These are phyloP conservation scores for Colius striatus DNA, from an alignment of 2,113 vertebrate genomes.

Conservation along the genomic window DNA sequence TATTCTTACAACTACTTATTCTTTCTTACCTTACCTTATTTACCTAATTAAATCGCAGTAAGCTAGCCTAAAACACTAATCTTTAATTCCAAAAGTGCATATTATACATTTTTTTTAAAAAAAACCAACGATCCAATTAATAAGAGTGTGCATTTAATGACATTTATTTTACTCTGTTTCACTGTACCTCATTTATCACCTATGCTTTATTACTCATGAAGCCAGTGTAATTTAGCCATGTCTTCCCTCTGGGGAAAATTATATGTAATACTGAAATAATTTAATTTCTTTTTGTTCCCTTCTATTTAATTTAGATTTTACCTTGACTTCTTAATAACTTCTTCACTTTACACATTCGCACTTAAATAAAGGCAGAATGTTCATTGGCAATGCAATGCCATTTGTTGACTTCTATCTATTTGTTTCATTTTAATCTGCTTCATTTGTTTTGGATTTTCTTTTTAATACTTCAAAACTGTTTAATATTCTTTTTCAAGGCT, in stretches of 20 bases:
- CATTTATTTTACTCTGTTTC: not conserved
- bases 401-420: not conserved
- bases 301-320: constrained; percentile 13
- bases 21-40: not conserved
- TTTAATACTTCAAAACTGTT: not conserved
- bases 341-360: not conserved
- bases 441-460: not conserved
- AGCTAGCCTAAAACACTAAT: not conserved
- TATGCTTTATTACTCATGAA: not conserved
- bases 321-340: not conserved
- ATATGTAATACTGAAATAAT: not conserved
- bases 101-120: not conserved
- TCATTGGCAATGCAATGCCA: not conserved
- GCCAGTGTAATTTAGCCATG: not conserved
- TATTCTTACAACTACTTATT: not conserved
- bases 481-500: not conserved
- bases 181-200: not conserved
- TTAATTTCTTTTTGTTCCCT: not conserved
- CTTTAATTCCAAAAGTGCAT: not conserved
- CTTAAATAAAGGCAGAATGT: not conserved
- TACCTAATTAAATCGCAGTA: not conserved
- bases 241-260: not conserved
- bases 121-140: fast-evolving
- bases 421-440: not conserved
- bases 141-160: not conserved